Conservation (phyloP, 2,113 vertebrate species). For the Phyllostomus hastatus region DNA sequence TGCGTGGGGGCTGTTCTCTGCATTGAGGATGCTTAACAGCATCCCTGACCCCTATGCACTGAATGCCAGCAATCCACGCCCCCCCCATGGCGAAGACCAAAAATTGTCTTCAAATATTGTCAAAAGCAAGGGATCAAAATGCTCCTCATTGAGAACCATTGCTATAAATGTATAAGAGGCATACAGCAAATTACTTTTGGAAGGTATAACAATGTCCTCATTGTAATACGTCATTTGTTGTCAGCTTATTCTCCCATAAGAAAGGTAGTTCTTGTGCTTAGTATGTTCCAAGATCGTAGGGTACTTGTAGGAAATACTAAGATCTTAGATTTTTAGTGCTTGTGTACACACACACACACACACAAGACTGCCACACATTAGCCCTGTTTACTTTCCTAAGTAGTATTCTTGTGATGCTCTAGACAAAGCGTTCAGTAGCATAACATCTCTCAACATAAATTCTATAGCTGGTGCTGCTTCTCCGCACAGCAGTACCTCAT, state of each 20-base stretch:
- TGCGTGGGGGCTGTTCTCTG: not conserved
- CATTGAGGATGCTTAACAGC: not conserved
- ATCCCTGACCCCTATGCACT: not conserved
- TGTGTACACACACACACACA: not conserved
- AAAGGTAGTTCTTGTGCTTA: not conserved
- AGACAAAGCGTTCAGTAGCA: not conserved
- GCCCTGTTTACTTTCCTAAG: slow-evolving; percentile 1
- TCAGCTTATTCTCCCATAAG: not conserved
- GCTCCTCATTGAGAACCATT: not conserved
- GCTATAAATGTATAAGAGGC: not conserved
- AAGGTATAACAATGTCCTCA: not conserved
- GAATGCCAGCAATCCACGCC: not conserved
- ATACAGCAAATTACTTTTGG: not conserved
- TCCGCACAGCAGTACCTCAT: slow-evolving; percentile 48
- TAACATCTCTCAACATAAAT: not conserved
- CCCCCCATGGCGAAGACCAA: not conserved
- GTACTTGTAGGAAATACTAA: not conserved
- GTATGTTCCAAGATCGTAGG: not conserved
- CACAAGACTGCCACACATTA: not conserved
- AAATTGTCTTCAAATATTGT: not conserved
- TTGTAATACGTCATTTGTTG: not conserved
- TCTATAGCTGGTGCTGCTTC: not conserved
- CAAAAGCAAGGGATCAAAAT: not conserved
- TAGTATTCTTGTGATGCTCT: not conserved
- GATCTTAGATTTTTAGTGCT: not conserved